Base-by-base conservation (phyloP, 2,888 invertebrate genomes). In the Asteroscopus sphinx region DNA sequence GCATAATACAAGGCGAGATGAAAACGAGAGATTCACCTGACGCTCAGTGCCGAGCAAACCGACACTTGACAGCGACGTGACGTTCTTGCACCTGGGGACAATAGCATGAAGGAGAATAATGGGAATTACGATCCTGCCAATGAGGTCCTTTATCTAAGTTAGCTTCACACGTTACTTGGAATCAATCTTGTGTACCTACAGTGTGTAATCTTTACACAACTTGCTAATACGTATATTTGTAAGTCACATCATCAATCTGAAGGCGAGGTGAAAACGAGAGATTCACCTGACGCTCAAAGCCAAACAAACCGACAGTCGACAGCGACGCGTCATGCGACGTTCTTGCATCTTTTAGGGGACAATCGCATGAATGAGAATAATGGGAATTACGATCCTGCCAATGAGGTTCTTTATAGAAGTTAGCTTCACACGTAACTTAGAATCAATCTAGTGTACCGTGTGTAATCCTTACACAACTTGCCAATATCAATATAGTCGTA, bases 1-100 rank as follows among this genome's bases (percentile, higher is more conserved):
- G 79, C 91, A 91, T 92, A 91, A 85, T 86, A 91, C 89, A 88
- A 88, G 88, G 74, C 82, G 80, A 84, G 82, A 91, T 91, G 87
- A 87, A 83, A 88, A 83, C 77, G 79, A 74, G 76, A 67, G 76
- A 73, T 73, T 80, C 82, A 86, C 83, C 82, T 85, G 83, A 64
- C 68, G 73, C 69, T 37, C 57, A 65, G 15, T 11, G 6, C 15
- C 45, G 56, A 55, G 41, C 60, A 35, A 63, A 49, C 54, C 46
- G 57, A 49, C n/a, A n/a, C n/a, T n/a, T n/a, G n/a, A n/a, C n/a
- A n/a, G n/a, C 41, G 41, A 39, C 17, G 46, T 26, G 45, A 30
- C 12, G 30, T 33, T 45, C n/a, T 68, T 51, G 67, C 45, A 51
- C 58, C 30, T 56, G 25, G n/a, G 37, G 39, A 42, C 39, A 45